Evolutionary conservation across 2,888 invertebrate species (phyloP), one percentile per base, ranked within the genome.

Genomic region (Hirtodrosophila trivittata): DNA sequence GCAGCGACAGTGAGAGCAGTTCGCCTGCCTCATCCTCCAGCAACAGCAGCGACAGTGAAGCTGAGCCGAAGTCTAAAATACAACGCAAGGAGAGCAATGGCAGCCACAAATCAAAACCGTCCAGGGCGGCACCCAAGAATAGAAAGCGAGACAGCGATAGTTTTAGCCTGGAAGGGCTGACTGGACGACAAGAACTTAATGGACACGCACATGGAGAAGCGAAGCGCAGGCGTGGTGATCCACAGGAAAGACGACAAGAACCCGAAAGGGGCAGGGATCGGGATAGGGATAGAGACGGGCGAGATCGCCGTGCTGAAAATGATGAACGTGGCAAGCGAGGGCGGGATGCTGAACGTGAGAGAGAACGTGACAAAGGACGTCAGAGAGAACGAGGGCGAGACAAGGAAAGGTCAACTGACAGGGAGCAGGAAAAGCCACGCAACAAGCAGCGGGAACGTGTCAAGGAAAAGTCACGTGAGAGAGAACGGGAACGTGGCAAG

Each of bases 151-250:
- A 84, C 1, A 76, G 62, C 35, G 75, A 83, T 16, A 83, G 75
- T 6, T 87, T 83, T 21, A 75, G 70, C 43, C 38, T 83, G 41
- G 86, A 87, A 10, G 78, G 64, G 4, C 83, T 82, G 3, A 25
- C 28, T 3, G 16, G 45, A 30, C 70, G 66, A 1, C 51, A 54
- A 5, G 51, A 58, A n/a, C 65, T 66, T 1, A 81, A 83, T 58
- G 77, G 71, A 4, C 66, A 86, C 43, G 65, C 56, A 0, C 28
- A 51, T 4, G 38, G 46, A 30, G 30, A 41, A 49, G 26, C 2
- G 32, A 33, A 14, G 49, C 54, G 30, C 37, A 39, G 55, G 8
- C 71, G 71, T 0, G 42, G 51, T 3, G 28, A 30, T 14, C 33
- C 35, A 0, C 43, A 13, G 7, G 18, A 46, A 9, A 43, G 39